phyloP scores from a whole-genome alignment of 2,113 vertebrate species.

The Urocolius indicus region DNA sequence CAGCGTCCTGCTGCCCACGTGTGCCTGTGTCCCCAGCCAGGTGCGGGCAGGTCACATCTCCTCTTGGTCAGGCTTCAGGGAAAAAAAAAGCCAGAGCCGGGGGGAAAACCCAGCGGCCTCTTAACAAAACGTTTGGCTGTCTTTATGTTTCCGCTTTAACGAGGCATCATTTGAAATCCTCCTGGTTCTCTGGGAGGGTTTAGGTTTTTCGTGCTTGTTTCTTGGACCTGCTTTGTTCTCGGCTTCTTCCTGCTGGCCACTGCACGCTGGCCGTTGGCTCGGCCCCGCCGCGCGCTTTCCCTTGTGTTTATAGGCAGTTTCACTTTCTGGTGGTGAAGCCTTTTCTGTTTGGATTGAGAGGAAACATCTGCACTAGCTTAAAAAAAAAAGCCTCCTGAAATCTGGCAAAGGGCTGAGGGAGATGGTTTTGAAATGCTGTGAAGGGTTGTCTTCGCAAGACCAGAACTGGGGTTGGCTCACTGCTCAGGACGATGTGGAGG shows the following conservation, averaged over 20 bases:
- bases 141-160: neutral
- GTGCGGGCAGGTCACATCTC: neutral
- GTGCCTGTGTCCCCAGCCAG: slow-evolving; percentile 43
- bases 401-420: slow-evolving; percentile 46
- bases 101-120: neutral
- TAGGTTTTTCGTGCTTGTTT: neutral
- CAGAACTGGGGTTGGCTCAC: neutral
- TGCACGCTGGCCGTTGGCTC: neutral
- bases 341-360: slow-evolving; percentile 60
- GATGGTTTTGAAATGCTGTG: neutral
- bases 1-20: slow-evolving; percentile 54
- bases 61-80: slow-evolving; percentile 27
- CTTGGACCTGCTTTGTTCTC: neutral
- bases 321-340: slow-evolving; percentile 69
- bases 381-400: slow-evolving; percentile 54
- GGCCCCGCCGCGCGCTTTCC: neutral
- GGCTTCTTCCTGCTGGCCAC: neutral
- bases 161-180: neutral
- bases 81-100: neutral
- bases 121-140: neutral
- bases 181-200: neutral
- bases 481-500: slow-evolving; percentile 16
- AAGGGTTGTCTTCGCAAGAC: slow-evolving; percentile 38
- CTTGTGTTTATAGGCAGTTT: slow-evolving; percentile 70
- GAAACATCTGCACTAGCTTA: slow-evolving; percentile 64